These are phyloP conservation scores for Leptatherina wallacei DNA, from an alignment of 2,797 vertebrate species.

Conservation along the genomic window DNA sequence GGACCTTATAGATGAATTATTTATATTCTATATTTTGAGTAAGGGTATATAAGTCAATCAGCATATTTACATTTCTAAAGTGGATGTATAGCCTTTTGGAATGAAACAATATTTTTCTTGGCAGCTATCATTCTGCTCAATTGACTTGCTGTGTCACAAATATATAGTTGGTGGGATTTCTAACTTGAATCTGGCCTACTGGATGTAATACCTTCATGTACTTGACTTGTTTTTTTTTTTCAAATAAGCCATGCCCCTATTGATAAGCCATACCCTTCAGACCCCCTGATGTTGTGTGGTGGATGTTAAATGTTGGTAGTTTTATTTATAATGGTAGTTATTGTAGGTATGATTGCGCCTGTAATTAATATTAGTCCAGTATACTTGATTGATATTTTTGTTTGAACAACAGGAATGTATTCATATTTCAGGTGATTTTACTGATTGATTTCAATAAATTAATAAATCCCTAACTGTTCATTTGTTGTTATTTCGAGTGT, in stretches of 20 bases:
- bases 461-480: constrained; percentile 67
- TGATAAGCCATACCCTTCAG: constrained; percentile 81
- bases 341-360: constrained; percentile 80
- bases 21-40: constrained; percentile 72
- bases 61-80: constrained; percentile 72
- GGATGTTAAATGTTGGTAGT: constrained; percentile 79
- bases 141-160: constrained; percentile 74
- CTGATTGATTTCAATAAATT: constrained; percentile 82
- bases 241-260: constrained; percentile 82
- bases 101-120: constrained; percentile 70
- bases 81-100: constrained; percentile 70
- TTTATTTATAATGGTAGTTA: constrained; percentile 78
- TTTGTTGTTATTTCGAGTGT: constrained; percentile 38
- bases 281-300: constrained; percentile 78
- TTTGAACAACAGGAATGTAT: constrained; percentile 83
- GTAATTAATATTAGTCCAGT: constrained; percentile 77
- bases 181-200: constrained; percentile 77
- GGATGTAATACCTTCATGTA: constrained; percentile 79
- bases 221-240: constrained; percentile 75
- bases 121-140: constrained; percentile 80
- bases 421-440: constrained; percentile 80
- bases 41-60: constrained; percentile 52
- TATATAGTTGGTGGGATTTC: constrained; percentile 59
- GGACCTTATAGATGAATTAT: constrained; percentile 56
- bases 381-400: constrained; percentile 78